A percentile compares a stretch with the other conserved stretches of the same genome.
Evolutionary conservation across 1,140 invertebrate species (phyloP).

Genomic region (Xylocopa sonorina): DNA sequence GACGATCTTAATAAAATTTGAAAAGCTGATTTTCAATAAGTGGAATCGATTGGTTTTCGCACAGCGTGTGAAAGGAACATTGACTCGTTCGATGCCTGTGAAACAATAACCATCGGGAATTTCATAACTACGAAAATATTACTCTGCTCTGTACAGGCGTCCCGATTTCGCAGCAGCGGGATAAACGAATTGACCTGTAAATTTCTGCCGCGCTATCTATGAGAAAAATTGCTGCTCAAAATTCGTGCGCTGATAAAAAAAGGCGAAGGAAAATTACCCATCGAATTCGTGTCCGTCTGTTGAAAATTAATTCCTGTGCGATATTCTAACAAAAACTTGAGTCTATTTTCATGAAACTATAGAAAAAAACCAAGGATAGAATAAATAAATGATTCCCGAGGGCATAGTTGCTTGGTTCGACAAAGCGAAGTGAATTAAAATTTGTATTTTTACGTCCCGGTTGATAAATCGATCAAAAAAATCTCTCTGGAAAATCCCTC

Average conservation of each 20-base stretch:
- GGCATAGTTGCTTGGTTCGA: background rate
- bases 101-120: background rate
- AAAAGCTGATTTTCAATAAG: too few species aligned
- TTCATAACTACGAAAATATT: conserved; percentile 16
- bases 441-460: background rate
- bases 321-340: background rate
- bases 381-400: background rate
- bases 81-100: too few species aligned
- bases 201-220: background rate
- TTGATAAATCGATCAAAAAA: background rate
- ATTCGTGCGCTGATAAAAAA: background rate
- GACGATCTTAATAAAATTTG: too few species aligned
- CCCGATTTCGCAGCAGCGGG: background rate
- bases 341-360: background rate
- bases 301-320: background rate
- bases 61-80: background rate
- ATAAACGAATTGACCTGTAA: conserved; percentile 19
- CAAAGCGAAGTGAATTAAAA: too few species aligned
- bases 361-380: background rate
- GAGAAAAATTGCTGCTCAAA: background rate
- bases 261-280: background rate
- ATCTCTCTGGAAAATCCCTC: background rate
- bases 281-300: too few species aligned
- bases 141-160: background rate
- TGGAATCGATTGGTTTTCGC: background rate